These are phyloP conservation scores for Alligator sinensis DNA, from an alignment of 2,113 vertebrate species.

Conservation along the genomic window DNA sequence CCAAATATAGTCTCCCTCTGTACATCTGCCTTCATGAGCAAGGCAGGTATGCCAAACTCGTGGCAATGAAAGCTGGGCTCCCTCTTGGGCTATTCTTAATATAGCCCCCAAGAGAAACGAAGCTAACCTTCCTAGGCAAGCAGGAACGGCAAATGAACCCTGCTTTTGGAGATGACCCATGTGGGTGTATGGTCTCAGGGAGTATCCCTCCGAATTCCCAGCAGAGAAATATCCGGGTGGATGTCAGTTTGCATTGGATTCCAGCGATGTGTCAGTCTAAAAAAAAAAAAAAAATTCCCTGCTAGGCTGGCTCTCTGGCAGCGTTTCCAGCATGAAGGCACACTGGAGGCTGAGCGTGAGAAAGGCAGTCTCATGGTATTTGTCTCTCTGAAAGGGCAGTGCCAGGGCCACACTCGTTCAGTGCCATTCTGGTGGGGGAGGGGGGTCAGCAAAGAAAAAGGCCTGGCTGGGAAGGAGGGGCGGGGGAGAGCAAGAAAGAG, in stretches of 20 bases:
- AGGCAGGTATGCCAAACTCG: not conserved
- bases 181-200: rapidly evolving
- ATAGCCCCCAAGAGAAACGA: rapidly evolving
- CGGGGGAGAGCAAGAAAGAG: not conserved
- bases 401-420: not conserved
- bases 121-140: rapidly evolving
- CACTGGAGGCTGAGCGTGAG: rapidly evolving
- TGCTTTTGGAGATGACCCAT: rapidly evolving
- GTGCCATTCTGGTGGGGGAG: not conserved
- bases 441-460: too few relatives aligned
- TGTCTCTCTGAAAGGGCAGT: rapidly evolving
- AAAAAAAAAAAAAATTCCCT: not conserved
- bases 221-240: rapidly evolving
- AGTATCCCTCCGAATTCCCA: not conserved
- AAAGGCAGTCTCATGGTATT: not conserved
- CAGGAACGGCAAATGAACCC: not conserved
- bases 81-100: rapidly evolving
- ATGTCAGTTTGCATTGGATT: not conserved
- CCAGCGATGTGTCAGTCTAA: rapidly evolving
- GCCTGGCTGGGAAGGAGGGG: rapidly evolving
- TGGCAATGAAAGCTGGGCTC: not conserved
- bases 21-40: not conserved
- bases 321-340: rapidly evolving
- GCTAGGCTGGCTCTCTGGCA: not conserved
- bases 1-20: conserved; percentile 24